Percentiles rank a stretch among this genome's conserved stretches.
Conservation (phyloP, 1,140 invertebrate species). For the Ceratitis capitata region DNA sequence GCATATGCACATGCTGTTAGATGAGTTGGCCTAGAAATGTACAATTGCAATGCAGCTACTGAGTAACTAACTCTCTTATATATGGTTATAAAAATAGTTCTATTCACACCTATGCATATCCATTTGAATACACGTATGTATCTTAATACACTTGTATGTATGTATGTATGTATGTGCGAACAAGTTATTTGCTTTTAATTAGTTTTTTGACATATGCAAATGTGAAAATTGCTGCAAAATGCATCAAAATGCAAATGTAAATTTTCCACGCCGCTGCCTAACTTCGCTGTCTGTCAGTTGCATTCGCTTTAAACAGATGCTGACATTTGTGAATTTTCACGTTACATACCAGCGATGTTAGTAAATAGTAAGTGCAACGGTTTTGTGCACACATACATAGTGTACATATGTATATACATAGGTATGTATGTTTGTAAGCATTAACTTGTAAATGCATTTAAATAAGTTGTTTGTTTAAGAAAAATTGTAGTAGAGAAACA, state of each 20-base stretch:
- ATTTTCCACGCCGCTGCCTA: conserved; percentile 32
- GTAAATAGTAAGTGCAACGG: background rate
- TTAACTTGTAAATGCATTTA: background rate
- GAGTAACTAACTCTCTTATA: background rate
- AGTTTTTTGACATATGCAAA: conserved; percentile 38
- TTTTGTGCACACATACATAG: background rate
- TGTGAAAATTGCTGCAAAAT: no score
- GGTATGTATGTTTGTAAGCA: no score
- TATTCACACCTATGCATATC: no score
- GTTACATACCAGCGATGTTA: background rate
- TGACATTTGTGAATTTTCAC: conserved; percentile 31
- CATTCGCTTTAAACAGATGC: background rate
- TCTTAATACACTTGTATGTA: no score
- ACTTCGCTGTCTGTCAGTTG: conserved; percentile 31
- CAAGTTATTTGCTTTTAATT: conserved; percentile 36
- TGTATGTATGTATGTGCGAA: no score
- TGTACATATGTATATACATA: background rate
- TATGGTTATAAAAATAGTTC: no score
- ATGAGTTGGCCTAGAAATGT: conserved; percentile 37
- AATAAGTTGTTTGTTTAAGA: conserved; percentile 12
- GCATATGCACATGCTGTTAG: background rate
- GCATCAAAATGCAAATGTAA: background rate
- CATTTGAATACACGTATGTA: no score
- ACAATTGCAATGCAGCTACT: conserved; percentile 2
- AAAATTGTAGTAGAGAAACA: no score